A percentile compares a stretch with the other conserved stretches of the same genome.
Conservation (phyloP, 2,113 vertebrate species). For the Chunga burmeisteri region DNA sequence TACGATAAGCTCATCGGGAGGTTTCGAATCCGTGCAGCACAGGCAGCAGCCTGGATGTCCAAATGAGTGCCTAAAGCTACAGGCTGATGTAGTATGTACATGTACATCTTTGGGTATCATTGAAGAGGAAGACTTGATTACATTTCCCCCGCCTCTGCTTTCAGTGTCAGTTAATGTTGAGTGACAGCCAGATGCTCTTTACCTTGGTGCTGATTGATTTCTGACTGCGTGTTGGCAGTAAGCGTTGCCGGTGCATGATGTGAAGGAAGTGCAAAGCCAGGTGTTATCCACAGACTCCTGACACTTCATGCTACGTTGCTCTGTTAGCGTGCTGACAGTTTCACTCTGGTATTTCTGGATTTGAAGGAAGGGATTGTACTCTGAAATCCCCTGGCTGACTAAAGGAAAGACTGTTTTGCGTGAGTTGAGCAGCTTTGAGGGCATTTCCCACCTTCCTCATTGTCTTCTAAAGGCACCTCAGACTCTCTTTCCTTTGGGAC, state of each 20-base stretch:
- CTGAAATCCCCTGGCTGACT: background rate
- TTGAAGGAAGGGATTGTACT: background rate
- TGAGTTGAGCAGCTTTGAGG: background rate
- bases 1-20: background rate
- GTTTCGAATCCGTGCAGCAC: accelerated
- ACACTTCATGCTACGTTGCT: conserved; percentile 4
- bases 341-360: conserved; percentile 3
- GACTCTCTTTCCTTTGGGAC: background rate
- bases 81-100: background rate
- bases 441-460: background rate
- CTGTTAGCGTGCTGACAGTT: background rate
- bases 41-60: background rate
- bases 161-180: background rate
- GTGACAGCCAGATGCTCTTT: conserved; percentile 32
- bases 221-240: background rate
- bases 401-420: background rate
- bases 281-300: conserved; percentile 33
- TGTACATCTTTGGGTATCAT: background rate
- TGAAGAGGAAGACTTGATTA: background rate
- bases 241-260: background rate
- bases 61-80: background rate
- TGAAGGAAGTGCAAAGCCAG: conserved; percentile 48
- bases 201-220: background rate
- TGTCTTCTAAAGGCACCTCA: background rate
- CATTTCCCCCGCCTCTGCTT: background rate